These are phyloP conservation scores for Stenichneumon culpator DNA, from an alignment of 2,888 invertebrate genomes.

Conservation along the genomic window DNA sequence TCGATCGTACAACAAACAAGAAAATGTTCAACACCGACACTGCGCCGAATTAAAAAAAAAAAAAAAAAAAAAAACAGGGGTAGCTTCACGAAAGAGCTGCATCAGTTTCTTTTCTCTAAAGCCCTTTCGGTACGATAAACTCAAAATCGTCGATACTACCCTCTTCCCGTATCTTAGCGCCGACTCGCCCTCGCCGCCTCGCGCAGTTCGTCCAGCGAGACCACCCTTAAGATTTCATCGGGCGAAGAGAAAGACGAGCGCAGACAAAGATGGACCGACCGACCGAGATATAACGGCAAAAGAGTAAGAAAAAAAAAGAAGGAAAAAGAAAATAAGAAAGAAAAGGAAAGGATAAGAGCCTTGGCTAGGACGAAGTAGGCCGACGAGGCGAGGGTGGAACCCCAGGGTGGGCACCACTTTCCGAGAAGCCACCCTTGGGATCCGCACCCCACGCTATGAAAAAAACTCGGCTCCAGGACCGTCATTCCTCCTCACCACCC, in stretches of 20 bases:
- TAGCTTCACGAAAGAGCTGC: neutral
- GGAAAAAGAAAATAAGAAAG: constrained; percentile 57
- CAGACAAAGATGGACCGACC: constrained; percentile 34
- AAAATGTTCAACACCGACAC: neutral
- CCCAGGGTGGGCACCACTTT: constrained; percentile 63
- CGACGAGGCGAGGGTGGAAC: constrained; percentile 61
- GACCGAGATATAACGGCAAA: constrained; percentile 26
- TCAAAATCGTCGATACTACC: neutral
- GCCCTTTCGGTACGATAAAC: constrained; percentile 1
- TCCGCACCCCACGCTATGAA: constrained; percentile 77
- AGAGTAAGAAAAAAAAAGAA: constrained; percentile 56
- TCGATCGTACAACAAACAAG: no score
- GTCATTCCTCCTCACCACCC: constrained; percentile 1
- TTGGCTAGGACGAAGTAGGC: constrained; percentile 62
- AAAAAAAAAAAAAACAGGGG: neutral
- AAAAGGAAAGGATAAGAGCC: constrained; percentile 55
- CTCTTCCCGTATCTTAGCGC: neutral
- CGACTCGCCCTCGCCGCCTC: constrained; percentile 2
- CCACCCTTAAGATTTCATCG: constrained; percentile 64
- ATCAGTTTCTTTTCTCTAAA: neutral
- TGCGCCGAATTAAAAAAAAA: neutral
- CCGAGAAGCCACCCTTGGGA: constrained; percentile 71
- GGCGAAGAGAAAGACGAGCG: constrained; percentile 14
- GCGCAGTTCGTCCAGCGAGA: constrained; percentile 1
- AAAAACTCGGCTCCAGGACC: constrained; percentile 69